Evolutionary conservation across 2,797 vertebrate species (phyloP).

Genomic region (Pseudochirops corinnae): DNA sequence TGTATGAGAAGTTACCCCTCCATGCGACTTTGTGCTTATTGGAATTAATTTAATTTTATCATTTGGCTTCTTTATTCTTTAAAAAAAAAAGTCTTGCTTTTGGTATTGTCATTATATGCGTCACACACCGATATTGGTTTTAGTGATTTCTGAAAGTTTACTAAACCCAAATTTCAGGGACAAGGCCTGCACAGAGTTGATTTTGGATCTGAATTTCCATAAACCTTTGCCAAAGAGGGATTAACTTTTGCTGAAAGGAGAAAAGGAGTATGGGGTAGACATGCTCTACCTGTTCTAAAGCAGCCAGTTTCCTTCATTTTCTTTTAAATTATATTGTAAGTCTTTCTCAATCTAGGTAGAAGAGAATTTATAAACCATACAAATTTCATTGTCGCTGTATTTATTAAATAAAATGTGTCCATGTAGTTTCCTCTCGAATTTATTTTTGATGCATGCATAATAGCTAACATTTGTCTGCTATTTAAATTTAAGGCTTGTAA

Average conservation of each 20-base stretch:
- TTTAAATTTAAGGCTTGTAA: not conserved
- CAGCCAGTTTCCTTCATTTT: conserved; percentile 68
- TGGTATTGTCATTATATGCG: conserved; percentile 65
- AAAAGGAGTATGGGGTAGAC: conserved; percentile 66
- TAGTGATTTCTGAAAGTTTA: conserved; percentile 61
- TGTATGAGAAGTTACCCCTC: conserved; percentile 26
- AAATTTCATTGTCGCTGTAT: conserved; percentile 46
- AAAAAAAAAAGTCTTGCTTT: conserved; percentile 43
- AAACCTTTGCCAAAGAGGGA: conserved; percentile 70
- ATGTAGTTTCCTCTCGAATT: not conserved
- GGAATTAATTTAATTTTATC: conserved; percentile 20
- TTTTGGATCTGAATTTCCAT: conserved; percentile 68
- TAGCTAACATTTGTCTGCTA: not conserved
- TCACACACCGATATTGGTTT: conserved; percentile 63
- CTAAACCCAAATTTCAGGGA: conserved; percentile 64
- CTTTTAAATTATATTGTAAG: conserved; percentile 51
- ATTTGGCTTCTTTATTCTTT: conserved; percentile 62
- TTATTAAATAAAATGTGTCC: conserved; percentile 60
- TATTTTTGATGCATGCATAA: conserved; percentile 41
- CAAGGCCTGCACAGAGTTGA: conserved; percentile 62
- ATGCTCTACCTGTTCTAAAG: conserved; percentile 59
- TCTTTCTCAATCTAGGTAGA: not conserved
- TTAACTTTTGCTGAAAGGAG: conserved; percentile 74
- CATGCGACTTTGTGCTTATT: conserved; percentile 22
- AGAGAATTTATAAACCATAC: conserved; percentile 67